Evolutionary conservation across 2,888 invertebrate genomes (phyloP).

Genomic region (Pseudanteris insignis): DNA sequence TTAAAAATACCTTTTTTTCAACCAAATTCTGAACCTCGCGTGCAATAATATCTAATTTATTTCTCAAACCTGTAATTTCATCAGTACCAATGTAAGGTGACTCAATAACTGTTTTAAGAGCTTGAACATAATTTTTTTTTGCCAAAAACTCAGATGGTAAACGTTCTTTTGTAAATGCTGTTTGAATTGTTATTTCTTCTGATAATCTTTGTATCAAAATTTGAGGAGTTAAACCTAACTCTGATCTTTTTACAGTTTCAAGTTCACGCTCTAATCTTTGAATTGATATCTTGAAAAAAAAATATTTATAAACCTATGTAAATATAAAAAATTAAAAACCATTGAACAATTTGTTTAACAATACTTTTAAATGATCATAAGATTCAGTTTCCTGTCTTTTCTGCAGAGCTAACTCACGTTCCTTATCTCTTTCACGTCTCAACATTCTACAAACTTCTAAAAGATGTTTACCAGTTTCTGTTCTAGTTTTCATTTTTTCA

Average conservation of each 20-base stretch:
- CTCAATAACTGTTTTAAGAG: slow-evolving; percentile 69
- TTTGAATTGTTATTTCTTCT: slow-evolving; percentile 76
- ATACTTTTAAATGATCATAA: slow-evolving; percentile 53
- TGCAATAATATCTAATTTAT: slow-evolving; percentile 67
- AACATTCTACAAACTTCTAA: slow-evolving; percentile 65
- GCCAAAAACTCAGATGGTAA: slow-evolving; percentile 77
- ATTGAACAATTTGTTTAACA: too few species aligned
- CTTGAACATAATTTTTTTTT: slow-evolving; percentile 74
- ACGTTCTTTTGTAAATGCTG: slow-evolving; percentile 76
- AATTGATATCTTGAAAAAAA: slow-evolving; percentile 59
- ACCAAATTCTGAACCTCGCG: slow-evolving; percentile 77
- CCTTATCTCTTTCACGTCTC: slow-evolving; percentile 71
- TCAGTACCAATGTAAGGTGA: slow-evolving; percentile 56
- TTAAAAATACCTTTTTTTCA: slow-evolving; percentile 73
- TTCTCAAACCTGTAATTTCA: slow-evolving; percentile 54
- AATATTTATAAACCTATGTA: too few species aligned
- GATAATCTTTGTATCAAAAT: slow-evolving; percentile 77
- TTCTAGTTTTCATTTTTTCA: slow-evolving; percentile 56
- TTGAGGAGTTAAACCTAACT: slow-evolving; percentile 72
- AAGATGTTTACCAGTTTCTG: slow-evolving; percentile 53
- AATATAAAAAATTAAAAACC: too few species aligned
- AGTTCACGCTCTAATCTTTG: slow-evolving; percentile 76
- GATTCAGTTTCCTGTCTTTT: slow-evolving; percentile 69
- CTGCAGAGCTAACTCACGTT: slow-evolving; percentile 70
- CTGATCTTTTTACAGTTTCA: slow-evolving; percentile 70